phyloP scores from a whole-genome alignment of 2,113 vertebrate species.

The Bostrychus sinensis region DNA sequence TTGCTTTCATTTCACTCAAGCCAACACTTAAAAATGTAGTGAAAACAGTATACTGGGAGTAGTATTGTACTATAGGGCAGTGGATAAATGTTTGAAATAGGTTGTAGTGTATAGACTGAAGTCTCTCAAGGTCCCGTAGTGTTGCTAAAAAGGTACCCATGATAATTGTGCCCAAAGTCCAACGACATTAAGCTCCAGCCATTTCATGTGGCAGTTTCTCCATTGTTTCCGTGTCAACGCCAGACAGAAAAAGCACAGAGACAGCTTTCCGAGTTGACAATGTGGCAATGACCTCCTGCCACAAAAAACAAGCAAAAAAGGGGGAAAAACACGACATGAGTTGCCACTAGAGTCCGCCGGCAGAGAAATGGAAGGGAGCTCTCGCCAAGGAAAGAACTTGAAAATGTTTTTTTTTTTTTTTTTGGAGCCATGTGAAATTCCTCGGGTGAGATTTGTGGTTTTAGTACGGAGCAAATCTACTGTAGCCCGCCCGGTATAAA shows the following conservation, averaged over 20 bases:
- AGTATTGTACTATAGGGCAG: constrained; percentile 28
- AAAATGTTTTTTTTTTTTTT: constrained; percentile 37
- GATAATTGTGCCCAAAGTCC: constrained; percentile 33
- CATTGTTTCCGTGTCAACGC: constrained; percentile 42
- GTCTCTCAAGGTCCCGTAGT: constrained; percentile 43
- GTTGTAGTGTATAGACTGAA: constrained; percentile 44
- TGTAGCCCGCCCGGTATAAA: constrained; percentile 81
- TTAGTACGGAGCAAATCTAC: constrained; percentile 80
- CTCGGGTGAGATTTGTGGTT: constrained; percentile 51
- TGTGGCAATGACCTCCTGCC: constrained; percentile 59
- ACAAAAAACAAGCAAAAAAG: constrained; percentile 21
- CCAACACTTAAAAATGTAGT: constrained; percentile 21
- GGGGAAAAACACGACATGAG: constrained; percentile 27
- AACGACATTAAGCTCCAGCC: constrained; percentile 24
- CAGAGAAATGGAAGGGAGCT: constrained; percentile 58
- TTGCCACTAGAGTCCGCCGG: constrained; percentile 53
- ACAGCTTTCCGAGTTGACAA: constrained; percentile 50
- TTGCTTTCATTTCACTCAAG: constrained; percentile 16
- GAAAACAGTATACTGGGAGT: constrained; percentile 24
- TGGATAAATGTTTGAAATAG: constrained; percentile 35
- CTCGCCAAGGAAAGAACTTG: constrained; percentile 56
- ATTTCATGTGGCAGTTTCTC: constrained; percentile 30
- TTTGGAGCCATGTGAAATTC: constrained; percentile 57
- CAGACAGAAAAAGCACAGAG: constrained; percentile 33
- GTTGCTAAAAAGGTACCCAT: constrained; percentile 42